These are phyloP conservation scores for Formica selysi DNA, from an alignment of 1,140 invertebrate genomes.

Conservation along the genomic window DNA sequence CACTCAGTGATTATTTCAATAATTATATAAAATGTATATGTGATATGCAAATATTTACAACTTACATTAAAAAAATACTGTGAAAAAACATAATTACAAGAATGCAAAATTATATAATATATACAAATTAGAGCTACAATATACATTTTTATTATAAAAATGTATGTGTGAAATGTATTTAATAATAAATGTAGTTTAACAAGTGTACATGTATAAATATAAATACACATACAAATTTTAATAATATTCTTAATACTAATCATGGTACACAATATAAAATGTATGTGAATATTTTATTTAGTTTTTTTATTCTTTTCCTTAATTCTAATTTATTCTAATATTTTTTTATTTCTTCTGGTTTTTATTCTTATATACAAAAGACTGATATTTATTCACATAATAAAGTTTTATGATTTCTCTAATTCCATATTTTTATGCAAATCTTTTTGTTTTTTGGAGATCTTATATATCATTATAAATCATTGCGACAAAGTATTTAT, in stretches of 20 bases:
- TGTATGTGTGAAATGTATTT: slow-evolving; percentile 16
- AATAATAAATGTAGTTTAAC: slow-evolving; percentile 39
- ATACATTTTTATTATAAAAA: slow-evolving; percentile 42
- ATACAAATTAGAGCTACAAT: slow-evolving; percentile 19
- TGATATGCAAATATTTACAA: slow-evolving; percentile 2
- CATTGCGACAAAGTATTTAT: not conserved
- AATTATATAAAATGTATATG: not conserved
- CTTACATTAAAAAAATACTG: not conserved
- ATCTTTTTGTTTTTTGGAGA: not conserved
- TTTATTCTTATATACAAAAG: slow-evolving; percentile 45
- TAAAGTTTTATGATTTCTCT: not conserved
- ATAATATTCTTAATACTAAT: slow-evolving; percentile 40
- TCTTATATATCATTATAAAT: not conserved
- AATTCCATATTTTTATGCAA: slow-evolving; percentile 6
- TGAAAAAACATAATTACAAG: not conserved
- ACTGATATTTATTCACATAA: slow-evolving; percentile 14
- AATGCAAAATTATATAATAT: not conserved
- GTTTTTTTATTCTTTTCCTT: too few species aligned
- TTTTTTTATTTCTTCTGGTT: not conserved
- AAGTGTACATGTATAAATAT: slow-evolving; percentile 3
- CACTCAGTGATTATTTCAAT: not conserved
- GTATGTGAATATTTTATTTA: slow-evolving; percentile 8
- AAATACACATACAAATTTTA: not conserved
- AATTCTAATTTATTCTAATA: too few species aligned
- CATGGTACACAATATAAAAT: slow-evolving; percentile 35